Base-by-base conservation (phyloP, 2,888 invertebrate species). In the Copidosoma aretas region DNA sequence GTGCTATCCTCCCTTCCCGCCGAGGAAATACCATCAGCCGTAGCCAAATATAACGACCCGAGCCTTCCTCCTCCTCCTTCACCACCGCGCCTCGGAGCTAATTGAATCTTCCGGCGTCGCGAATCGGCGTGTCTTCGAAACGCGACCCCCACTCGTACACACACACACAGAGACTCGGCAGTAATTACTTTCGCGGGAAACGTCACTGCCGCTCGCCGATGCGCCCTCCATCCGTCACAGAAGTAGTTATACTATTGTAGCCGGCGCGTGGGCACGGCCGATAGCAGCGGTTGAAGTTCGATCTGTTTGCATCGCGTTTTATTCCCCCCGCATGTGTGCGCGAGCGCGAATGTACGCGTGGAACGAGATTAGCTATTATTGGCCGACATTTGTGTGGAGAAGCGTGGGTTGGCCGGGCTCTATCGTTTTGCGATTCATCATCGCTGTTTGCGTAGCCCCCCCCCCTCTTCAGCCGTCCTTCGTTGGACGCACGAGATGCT, bases 61-160 rank as follows among this genome's bases (percentile, higher is more conserved):
- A 14, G 41, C 41, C 10, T 41, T 41, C 14, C 41, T 14, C 43
- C 15, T 4, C 43, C 12, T 32, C 32, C 32, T 32, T 8, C 32
- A 32, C 4, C 32, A 5, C 8, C 32, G 32, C 12, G 2, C 12
- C 43, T 17, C 43, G 14, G 8, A 46, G 60, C 49, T 60, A 60
- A 60, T 60, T 60, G 49, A 60, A 60, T 60, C 60, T 25, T 60
- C 51, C 19, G 57, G 49, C 58, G n/a, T n/a, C 39, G 17, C n/a
- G 39, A n/a, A 24, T 58, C 43, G 19, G 10, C 39, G 32, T 49
- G 56, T 58, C 14, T 17, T 12, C 12, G 17, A 46, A 12, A 46
- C 3, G 4, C 12, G 17, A 17, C 43, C 8, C 32, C 32, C 32
- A 5, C 32, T 5, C 32, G 8, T 32, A 8, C 32, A 32, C 8